Evolutionary conservation across 2,888 invertebrate species (phyloP).

Genomic region (Drosophila bunnanda): DNA sequence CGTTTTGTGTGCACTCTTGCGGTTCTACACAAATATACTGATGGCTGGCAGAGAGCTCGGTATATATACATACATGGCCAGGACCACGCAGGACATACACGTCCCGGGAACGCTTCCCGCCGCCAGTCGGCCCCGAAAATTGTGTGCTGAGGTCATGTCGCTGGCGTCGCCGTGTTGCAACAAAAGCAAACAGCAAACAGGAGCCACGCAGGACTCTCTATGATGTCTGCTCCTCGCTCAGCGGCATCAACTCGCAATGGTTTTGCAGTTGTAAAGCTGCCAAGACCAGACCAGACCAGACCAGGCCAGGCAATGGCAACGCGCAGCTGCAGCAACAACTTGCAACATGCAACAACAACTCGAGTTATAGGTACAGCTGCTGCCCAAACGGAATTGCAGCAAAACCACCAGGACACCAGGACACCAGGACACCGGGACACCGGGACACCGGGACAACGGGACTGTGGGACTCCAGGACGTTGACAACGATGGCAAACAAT

Average conservation of each 20-base stretch:
- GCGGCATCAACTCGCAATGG: conserved; percentile 68
- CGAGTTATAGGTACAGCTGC: conserved; percentile 49
- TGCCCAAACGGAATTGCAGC: conserved; percentile 73
- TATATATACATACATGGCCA: conserved; percentile 15
- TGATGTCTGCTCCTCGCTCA: conserved; percentile 52
- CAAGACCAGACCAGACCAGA: conserved; percentile 64
- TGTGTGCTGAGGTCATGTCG: conserved; percentile 74
- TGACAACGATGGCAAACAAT: conserved; percentile 69
- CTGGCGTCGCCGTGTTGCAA: conserved; percentile 57
- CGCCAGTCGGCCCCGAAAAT: conserved; percentile 20
- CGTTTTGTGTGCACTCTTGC: conserved; percentile 64
- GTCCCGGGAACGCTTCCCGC: conserved; percentile 16
- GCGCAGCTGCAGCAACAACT: conserved; percentile 34
- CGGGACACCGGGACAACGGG: conserved; percentile 1
- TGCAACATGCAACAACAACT: conserved; percentile 26
- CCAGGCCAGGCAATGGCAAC: conserved; percentile 42
- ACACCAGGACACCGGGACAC: neutral
- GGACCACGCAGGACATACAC: conserved; percentile 42
- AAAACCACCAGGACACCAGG: conserved; percentile 47
- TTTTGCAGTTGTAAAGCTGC: conserved; percentile 72
- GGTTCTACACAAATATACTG: conserved; percentile 77
- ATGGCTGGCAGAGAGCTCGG: conserved; percentile 52
- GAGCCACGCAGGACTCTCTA: conserved; percentile 34
- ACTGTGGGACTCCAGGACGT: conserved; percentile 9
- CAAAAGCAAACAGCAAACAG: conserved; percentile 26